Evolutionary conservation across 2,888 invertebrate genomes (phyloP).

Genomic region (Hipparchia sbordonii): DNA sequence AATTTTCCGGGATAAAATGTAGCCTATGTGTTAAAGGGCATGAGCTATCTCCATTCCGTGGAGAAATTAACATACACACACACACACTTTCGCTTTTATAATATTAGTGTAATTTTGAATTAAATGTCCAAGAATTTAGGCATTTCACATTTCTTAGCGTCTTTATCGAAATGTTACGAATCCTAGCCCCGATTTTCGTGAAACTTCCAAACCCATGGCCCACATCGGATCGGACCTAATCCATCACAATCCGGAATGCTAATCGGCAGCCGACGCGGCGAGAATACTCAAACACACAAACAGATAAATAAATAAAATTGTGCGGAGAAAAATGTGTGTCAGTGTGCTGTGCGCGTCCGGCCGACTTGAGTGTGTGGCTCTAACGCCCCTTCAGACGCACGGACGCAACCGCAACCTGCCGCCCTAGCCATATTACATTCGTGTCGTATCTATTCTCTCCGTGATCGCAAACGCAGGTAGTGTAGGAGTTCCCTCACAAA

Average conservation of each 20-base stretch:
- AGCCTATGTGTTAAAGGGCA: too few relatives aligned
- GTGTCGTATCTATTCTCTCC: too few relatives aligned
- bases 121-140: too few relatives aligned
- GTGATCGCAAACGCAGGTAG: too few relatives aligned
- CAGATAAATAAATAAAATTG: conserved; percentile 70
- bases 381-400: background rate
- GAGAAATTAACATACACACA: too few relatives aligned
- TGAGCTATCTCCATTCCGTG: too few relatives aligned
- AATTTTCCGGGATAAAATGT: too few relatives aligned
- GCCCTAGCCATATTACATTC: too few relatives aligned
- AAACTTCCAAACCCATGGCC: conserved; percentile 34
- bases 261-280: conserved; percentile 51
- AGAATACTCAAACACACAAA: conserved; percentile 62
- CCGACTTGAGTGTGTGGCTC: conserved; percentile 45
- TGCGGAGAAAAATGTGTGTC: conserved; percentile 67
- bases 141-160: too few relatives aligned
- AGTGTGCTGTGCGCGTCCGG: conserved; percentile 63
- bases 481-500: too few relatives aligned
- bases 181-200: conserved; percentile 30
- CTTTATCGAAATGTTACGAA: background rate
- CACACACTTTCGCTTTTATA: too few relatives aligned
- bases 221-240: conserved; percentile 46
- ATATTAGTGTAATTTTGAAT: too few relatives aligned
- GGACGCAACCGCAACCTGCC: background rate
- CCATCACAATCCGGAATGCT: conserved; percentile 51